Base-by-base conservation (phyloP, 2,797 vertebrate species). In the Vultur gryphus region DNA sequence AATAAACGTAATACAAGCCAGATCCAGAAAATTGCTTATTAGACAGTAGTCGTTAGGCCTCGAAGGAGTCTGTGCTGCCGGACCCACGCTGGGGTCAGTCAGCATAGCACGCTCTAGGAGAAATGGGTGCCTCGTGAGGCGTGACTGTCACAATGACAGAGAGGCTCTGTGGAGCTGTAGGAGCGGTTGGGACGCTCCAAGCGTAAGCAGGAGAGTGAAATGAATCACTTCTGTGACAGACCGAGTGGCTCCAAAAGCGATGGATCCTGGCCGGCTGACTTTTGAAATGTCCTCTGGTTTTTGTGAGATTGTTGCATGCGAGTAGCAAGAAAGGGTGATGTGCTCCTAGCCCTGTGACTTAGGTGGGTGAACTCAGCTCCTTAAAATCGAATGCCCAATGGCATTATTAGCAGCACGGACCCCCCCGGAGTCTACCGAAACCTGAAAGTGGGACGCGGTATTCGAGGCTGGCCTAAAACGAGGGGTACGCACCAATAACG, bases 41-140 rank as follows among this genome's bases (percentile, higher is more conserved):
- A 25, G 39, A 16, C 39, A 29, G 54, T 9, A 3, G 61, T 49
- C 1, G 0, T 54, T 48, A 17, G 1, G 33, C 55, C 31, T 21
- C 0, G 0, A 37, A 61, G 67, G 72, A 57, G 26, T 29, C 41
- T 33, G 11, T 48, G 59, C 23, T 39, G 58, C 58, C 73, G 35
- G 59, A 43, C 31, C 13, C 14, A 2, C 2, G 1, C 25, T 23
- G 25, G 44, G 7, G 51, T 57, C 41, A 9, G 31, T 52, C 2
- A 2, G 28, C 24, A 1, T 7, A n/a, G 77, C 41, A 3, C 3
- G 0, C 21, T 35, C 31, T 20, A 29, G 62, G 44, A 48, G 16
- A 8, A 65, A 35, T 0, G 0, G 3, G 48, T 12, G 12, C 62
- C 19, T 5, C 2, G 0, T 12, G 55, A 46, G 35, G 41, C 35